phyloP scores from a whole-genome alignment of 2,888 invertebrate genomes.

The Ochropleura leucogaster region DNA sequence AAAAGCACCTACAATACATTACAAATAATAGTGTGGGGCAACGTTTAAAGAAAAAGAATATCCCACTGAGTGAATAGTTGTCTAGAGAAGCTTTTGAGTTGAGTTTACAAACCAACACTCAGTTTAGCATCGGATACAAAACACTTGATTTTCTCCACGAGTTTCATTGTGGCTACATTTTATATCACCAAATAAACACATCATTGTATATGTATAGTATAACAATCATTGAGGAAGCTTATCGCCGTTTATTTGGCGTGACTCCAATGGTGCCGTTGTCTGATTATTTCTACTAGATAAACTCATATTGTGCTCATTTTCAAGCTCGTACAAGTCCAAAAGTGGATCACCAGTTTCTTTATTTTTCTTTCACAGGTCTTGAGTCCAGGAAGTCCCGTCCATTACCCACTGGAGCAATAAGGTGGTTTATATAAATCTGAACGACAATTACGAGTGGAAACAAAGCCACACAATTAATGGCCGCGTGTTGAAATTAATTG shows the following conservation, averaged over 20 bases:
- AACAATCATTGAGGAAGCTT: slow-evolving; percentile 31
- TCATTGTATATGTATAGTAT: slow-evolving; percentile 13
- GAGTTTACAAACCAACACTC: slow-evolving; percentile 26
- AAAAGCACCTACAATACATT: no score
- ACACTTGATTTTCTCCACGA: slow-evolving; percentile 13
- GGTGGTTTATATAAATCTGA: slow-evolving; percentile 8
- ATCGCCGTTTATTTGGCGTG: slow-evolving; percentile 23
- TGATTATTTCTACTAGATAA: slow-evolving; percentile 27
- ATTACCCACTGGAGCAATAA: neutral
- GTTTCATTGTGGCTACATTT: slow-evolving; percentile 5
- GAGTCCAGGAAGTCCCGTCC: slow-evolving; percentile 2
- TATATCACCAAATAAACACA: slow-evolving; percentile 24
- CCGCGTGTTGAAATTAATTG: slow-evolving; percentile 50
- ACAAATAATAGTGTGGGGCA: no score
- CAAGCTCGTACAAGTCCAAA: neutral
- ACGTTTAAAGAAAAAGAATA: neutral
- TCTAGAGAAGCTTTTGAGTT: slow-evolving; percentile 34
- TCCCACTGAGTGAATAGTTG: slow-evolving; percentile 23
- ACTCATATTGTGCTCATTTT: slow-evolving; percentile 12
- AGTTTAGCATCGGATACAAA: slow-evolving; percentile 30
- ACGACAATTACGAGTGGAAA: slow-evolving; percentile 35
- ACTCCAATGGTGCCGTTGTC: slow-evolving; percentile 17
- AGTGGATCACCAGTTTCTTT: neutral
- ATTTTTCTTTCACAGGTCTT: neutral
- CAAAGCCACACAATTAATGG: slow-evolving; percentile 54